Conservation (phyloP, 2,113 vertebrate genomes). For the Xiphophorus maculatus region DNA sequence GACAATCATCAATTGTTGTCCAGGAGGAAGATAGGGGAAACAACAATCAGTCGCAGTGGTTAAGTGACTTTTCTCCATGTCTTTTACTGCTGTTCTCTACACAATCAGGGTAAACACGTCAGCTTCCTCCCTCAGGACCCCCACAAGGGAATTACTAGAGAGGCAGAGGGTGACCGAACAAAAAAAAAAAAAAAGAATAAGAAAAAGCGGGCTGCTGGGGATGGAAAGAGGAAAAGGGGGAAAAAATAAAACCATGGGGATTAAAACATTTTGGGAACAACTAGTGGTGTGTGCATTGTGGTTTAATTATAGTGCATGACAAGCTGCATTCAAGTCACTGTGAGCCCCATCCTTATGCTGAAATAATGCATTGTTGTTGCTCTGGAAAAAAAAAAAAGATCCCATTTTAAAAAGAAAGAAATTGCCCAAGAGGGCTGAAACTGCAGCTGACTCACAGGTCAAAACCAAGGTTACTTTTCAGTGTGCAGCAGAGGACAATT, state of each 20-base stretch:
- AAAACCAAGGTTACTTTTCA: conserved; percentile 27
- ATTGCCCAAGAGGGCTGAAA: conserved; percentile 7
- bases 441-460: conserved; percentile 56
- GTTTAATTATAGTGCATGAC: conserved; percentile 15
- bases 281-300: background rate
- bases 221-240: conserved; percentile 10
- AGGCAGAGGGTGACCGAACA: conserved; percentile 30
- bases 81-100: conserved; percentile 63
- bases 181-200: background rate
- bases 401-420: conserved; percentile 5
- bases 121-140: conserved; percentile 61
- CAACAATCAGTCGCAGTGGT: conserved; percentile 76
- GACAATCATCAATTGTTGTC: conserved; percentile 95
- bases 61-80: conserved; percentile 76
- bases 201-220: background rate
- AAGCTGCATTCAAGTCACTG: conserved; percentile 10
- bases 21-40: conserved; percentile 79
- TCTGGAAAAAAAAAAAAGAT: background rate
- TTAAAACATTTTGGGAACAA: background rate
- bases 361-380: conserved; percentile 25
- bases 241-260: background rate
- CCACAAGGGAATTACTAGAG: conserved; percentile 52
- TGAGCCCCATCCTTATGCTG: conserved; percentile 11
- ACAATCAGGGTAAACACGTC: conserved; percentile 62
- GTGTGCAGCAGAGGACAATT: conserved; percentile 12